Base-by-base conservation (phyloP, 2,797 vertebrate species). In the Coregonus suidteri region DNA sequence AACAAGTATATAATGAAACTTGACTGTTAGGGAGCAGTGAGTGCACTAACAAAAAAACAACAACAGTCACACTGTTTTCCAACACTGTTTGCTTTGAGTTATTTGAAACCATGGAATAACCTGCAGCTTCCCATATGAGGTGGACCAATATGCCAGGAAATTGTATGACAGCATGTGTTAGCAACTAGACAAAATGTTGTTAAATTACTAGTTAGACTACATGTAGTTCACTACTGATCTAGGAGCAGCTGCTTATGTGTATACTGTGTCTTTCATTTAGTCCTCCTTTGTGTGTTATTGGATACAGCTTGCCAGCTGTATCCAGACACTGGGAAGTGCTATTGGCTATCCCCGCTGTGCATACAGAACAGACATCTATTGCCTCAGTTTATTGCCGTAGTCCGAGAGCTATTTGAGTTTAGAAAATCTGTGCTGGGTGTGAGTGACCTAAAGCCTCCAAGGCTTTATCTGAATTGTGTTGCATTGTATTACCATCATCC, bases 371-470 rank as follows among this genome's bases (percentile, higher is more conserved):
- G 69, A 72, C 64, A 47, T 64, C 31, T 73, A 77, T 20, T 59
- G n/a, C 56, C 56, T 59, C n/a, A 59, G 56, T 88, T 41, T 72
- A 82, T 82, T 78, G 71, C 65, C 14, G 47, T 20, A 37, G 47
- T 54, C 31, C 15, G 9, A 7, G 7, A 34, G 14, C 15, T 14
- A 71, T 79, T 31, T 65, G 9, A 56, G 54, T 68, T 72, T 47
- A 59, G 67, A 66, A 88, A 90, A 90, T 91, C 88, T 85, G 85
- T 90, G 84, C 80, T 82, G 79, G 75, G 53, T 64, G 5, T 25
- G 78, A 82, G 71, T 72, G 65, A 31, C 25, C 14, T 67, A 14
- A 6, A 67, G 30, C 2, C 41, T 47, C 41, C 41, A 47, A 11
- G 9, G 11, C 41, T 47, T 35, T 77, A 66, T 76, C 76, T 15